These are phyloP conservation scores for Willowsia nigromaculata DNA, from an alignment of 2,888 invertebrate genomes.

Conservation along the genomic window DNA sequence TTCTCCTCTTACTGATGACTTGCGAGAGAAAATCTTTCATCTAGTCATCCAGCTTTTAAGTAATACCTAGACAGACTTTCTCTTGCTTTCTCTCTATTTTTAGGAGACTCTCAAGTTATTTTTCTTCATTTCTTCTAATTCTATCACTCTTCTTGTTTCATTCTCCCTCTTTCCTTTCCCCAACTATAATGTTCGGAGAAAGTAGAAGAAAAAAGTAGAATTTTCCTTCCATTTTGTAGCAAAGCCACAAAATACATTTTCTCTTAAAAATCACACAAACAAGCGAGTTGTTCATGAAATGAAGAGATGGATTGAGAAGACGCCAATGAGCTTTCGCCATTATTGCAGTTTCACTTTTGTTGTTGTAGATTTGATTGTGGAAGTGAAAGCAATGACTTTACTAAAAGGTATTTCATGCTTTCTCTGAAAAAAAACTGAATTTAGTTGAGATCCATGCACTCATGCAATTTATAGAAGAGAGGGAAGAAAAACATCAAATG, in stretches of 20 bases:
- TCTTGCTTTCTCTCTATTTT: background rate
- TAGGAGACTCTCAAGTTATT: constrained; percentile 15
- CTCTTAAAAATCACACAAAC: constrained; percentile 24
- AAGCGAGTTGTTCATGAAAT: background rate
- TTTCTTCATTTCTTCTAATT: constrained; percentile 30
- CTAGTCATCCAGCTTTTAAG: constrained; percentile 33
- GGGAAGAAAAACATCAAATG: background rate
- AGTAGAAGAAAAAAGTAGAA: background rate
- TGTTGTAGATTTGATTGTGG: background rate
- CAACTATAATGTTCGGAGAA: background rate
- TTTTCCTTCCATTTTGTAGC: background rate
- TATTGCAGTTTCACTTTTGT: background rate
- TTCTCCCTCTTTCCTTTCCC: background rate
- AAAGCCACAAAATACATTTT: background rate
- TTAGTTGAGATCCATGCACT: background rate
- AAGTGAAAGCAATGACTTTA: background rate
- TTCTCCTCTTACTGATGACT: constrained; percentile 9
- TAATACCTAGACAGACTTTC: constrained; percentile 6
- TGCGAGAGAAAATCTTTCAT: constrained; percentile 26
- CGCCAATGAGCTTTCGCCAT: background rate
- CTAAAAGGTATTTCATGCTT: constrained; percentile 34
- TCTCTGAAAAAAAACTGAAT: background rate
- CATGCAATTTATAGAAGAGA: background rate
- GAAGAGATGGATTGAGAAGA: background rate
- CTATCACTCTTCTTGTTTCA: background rate